Base-by-base conservation (phyloP, 1,140 invertebrate species). In the Pectinophora gossypiella region DNA sequence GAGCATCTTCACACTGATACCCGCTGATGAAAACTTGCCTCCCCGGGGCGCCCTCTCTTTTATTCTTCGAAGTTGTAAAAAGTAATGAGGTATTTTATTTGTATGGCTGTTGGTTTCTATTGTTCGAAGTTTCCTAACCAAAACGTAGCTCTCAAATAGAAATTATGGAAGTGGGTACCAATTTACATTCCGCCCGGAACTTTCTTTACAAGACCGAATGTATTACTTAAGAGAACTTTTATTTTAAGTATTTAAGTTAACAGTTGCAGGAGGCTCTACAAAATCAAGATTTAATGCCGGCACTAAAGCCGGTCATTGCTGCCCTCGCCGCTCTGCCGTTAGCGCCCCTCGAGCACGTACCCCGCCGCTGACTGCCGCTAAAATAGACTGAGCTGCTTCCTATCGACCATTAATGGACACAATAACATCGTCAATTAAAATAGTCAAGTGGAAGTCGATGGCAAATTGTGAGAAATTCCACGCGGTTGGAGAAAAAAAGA, bases 51-150 rank as follows among this genome's bases (percentile, higher is more conserved):
- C 48, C 51, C 54, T 54, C 52, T 56, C 56, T 61, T 68, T 75
- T 76, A 68, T 71, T 76, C 73, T 57, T 58, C 49, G 54, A 64
- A 69, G 70, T 70, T 70, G 69, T 78, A 72, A 78, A 76, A 70
- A 72, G 64, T 73, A 78, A 77, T 68, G 72, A 76, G 68, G 62
- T 76, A 76, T 76, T 78, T 73, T 72, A 77, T 74, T 53, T 73
- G 52, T 60, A 58, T 57, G 54, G 68, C 64, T 65, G 52, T 59
- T 70, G 61, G 46, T 44, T 64, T 67, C 64, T 65, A 77, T 72
- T 80, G 72, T 76, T 68, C 56, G 54, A 64, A 70, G 53, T 68
- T 71, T 67, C 38, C 48, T 47, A 46, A 56, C 50, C 46, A 35
- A 59, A 58, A 56, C 43, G 23, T 15, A 13, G 27, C 42, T 67